Base-by-base conservation (phyloP, 2,888 invertebrate genomes). In the Galeruca laticollis region DNA sequence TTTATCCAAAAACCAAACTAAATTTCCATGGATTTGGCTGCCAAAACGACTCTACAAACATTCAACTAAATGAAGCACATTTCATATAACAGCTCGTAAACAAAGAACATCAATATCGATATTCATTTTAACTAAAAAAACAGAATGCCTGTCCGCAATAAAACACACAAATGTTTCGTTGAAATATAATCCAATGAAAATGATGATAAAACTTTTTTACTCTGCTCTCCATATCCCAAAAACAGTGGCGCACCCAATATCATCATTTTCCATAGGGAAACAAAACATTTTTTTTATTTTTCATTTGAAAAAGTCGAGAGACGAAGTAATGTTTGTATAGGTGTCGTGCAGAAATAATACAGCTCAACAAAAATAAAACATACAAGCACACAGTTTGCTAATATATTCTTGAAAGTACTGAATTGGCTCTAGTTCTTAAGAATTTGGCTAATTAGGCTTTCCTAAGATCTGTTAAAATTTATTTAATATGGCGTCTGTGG, bases 221-320 rank as follows among this genome's bases (percentile, higher is more conserved):
- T 80, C 79, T 79, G 80, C 80, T 79, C 80, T 80, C 79, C 73
- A 73, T 79, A 78, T 79, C 80, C 79, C 71, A 70, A 65, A 66
- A 54, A 65, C 56, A 56, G 31, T 56, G 56, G 56, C 56, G 56
- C 35, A 33, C 33, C 56, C 35, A 18, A 47, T 15, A 47, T 8
- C 2, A n/a, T n/a, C n/a, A n/a, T 15, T n/a, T 47, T 47, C 15
- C 15, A 6, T 3, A 3, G n/a, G 4, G 1, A 5, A n/a, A 47
- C 15, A 15, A n/a, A 47, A n/a, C 6, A 11, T 37, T 37, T 47
- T 8, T n/a, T n/a, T n/a, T 26, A 26, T 26, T 26, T 5, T 5
- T 5, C 6, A 26, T 26, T 26, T 26, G 4, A 6, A 26, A 6
- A 26, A 26, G 3, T 26, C 4, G 6, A 26, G 3, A 1, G 6